phyloP scores from a whole-genome alignment of 53 echinoderm and acorn worm genomes.

The Apostichopus leukothele region DNA sequence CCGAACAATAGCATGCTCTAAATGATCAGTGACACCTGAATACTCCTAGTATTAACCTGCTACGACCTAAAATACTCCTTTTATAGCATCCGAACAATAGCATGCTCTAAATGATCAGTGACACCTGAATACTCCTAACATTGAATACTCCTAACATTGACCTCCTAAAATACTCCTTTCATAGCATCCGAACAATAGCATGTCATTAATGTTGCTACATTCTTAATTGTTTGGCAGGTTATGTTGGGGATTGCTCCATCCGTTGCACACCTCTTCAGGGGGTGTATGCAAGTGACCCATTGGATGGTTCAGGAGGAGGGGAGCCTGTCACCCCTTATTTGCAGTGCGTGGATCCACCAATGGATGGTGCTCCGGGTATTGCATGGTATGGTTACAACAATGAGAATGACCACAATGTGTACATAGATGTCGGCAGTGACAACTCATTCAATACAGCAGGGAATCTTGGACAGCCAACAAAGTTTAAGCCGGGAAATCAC shows the following conservation, averaged over 20 bases:
- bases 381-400: constrained; percentile 92
- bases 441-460: constrained; percentile 66
- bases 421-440: constrained; percentile 75
- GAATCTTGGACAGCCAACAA: constrained; percentile 76
- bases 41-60: too few species aligned
- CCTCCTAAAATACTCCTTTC: too few species aligned
- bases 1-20: too few species aligned
- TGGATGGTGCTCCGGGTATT: constrained; percentile 53
- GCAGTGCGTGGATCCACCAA: constrained; percentile 66
- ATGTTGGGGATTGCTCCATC: constrained; percentile 55
- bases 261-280: constrained; percentile 69
- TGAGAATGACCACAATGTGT: constrained; percentile 78
- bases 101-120: too few species aligned
- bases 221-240: neutral
- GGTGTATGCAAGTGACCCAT: constrained; percentile 61
- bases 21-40: too few species aligned
- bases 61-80: too few species aligned
- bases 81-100: too few species aligned
- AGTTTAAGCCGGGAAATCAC: constrained; percentile 79
- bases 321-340: constrained; percentile 60
- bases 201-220: too few species aligned
- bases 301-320: constrained; percentile 70
- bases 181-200: too few species aligned
- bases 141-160: too few species aligned
- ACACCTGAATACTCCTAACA: too few species aligned